Evolutionary conservation across 2,797 vertebrate genomes (phyloP), one percentile per base, ranked within the genome.

Genomic region (Danio kyathit): DNA sequence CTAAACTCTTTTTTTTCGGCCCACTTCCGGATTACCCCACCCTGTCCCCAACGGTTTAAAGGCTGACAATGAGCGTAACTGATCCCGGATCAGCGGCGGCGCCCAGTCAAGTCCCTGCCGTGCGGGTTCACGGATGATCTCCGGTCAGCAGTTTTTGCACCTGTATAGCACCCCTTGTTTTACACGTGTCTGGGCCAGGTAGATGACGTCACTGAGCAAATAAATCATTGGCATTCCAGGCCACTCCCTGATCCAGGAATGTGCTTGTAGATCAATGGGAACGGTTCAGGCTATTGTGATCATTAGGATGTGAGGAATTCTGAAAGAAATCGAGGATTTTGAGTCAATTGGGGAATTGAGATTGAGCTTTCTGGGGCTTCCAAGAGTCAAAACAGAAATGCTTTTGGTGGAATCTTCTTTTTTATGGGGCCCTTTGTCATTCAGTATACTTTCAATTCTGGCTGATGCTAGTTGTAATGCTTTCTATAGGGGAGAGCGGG

Each of bases 1-100:
- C 57, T 72, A 56, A 78, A 72, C 77, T 65, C 74, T 79, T 78
- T 51, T 84, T 69, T 82, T 82, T 72, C 73, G 70, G 0, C 65
- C 51, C 52, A 81, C 82, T 86, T 88, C 87, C 89, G 80, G 80
- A 77, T 86, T 77, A 74, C 83, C 81, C 88, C 86, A 86, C 89
- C 86, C 86, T 76, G 82, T 82, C 52, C 54, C 46, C 49, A 79
- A 80, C 80, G 73, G 76, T 76, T 73, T 75, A 70, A 61, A 46
- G 56, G 7, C 11, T 76, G n/a, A 64, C 17, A 65, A 66, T 64
- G 17, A 64, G 41, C 69, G 57, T 59, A 76, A 71, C 87, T 84
- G 85, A 86, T 72, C 75, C 51, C 17, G 82, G 78, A 76, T 84
- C 87, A 83, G 85, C 21, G 19, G 16, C 44, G 38, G 12, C 10